Percentiles rank a stretch among this genome's conserved stretches.
These are phyloP conservation scores for Porphyrio hochstetteri DNA, from an alignment of 2,113 vertebrate species.

Conservation along the genomic window DNA sequence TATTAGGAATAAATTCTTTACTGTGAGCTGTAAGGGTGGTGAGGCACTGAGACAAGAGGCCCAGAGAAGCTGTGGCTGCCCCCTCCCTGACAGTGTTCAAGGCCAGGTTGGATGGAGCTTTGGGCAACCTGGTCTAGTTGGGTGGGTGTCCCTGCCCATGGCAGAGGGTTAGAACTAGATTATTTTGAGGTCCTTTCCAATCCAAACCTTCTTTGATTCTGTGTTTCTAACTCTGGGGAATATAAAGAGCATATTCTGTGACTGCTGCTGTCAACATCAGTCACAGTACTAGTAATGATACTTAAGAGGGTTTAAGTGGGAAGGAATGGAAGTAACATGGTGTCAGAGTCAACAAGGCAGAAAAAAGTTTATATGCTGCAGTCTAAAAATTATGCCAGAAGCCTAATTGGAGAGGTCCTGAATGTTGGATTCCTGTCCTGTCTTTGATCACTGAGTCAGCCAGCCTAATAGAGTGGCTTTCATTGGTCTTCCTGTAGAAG, in stretches of 20 bases:
- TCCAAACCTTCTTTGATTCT: no score
- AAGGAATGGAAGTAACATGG: not conserved
- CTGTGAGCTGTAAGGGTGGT: no score
- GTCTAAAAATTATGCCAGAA: not conserved
- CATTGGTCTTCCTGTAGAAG: not conserved
- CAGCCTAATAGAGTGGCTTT: not conserved
- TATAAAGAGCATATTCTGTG: not conserved
- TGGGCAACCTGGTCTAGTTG: no score
- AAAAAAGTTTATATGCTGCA: not conserved
- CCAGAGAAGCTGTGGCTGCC: no score
- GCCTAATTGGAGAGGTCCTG: not conserved
- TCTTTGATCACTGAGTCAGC: not conserved
- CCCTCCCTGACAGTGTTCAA: no score
- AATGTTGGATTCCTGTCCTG: not conserved
- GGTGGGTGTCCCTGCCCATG: no score
- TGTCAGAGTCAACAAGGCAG: not conserved
- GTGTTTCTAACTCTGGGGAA: not conserved
- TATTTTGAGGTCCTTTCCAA: no score
- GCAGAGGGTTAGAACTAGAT: no score
- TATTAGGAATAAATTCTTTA: no score
- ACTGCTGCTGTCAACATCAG: not conserved
- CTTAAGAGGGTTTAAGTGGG: not conserved
- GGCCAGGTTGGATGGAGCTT: no score
- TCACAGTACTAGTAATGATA: not conserved
- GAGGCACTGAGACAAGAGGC: no score